Conservation (phyloP, 53 echinoderm and acorn worm species). For the Echinometra lucunter region DNA sequence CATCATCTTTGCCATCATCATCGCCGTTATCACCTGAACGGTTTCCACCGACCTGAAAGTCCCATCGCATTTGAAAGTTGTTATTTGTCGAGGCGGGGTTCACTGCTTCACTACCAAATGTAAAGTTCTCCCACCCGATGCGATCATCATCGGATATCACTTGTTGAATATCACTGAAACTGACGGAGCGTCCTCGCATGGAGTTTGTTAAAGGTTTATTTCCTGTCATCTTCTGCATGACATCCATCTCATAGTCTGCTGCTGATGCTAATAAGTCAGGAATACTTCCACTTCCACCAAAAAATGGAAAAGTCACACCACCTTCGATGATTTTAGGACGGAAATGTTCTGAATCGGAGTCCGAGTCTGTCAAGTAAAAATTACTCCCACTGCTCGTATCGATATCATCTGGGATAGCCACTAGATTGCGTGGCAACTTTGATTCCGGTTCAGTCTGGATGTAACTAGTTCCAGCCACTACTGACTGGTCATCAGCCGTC, state of each 20-base stretch:
- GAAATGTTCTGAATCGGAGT: conserved; percentile 48
- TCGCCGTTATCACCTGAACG: neutral
- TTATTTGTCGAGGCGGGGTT: neutral
- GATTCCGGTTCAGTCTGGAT: conserved; percentile 8
- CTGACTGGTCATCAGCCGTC: neutral
- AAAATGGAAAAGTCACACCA: conserved; percentile 60
- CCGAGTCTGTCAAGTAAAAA: conserved; percentile 59
- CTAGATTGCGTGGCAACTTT: neutral
- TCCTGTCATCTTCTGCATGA: conserved; percentile 22
- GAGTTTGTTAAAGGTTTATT: neutral
- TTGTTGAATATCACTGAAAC: conserved; percentile 67
- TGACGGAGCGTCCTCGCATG: conserved; percentile 57
- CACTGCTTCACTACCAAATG: conserved; percentile 29
- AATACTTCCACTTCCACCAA: conserved; percentile 44
- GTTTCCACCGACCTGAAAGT: conserved; percentile 59
- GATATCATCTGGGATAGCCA: conserved; percentile 39
- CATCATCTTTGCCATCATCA: neutral
- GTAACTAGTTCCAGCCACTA: conserved; percentile 41
- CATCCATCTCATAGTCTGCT: conserved; percentile 68
- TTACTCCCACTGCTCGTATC: conserved; percentile 61
- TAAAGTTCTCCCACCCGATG: conserved; percentile 62
- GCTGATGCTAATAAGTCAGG: conserved; percentile 53
- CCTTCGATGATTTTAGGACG: conserved; percentile 55
- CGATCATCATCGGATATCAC: conserved; percentile 63
- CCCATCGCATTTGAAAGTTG: conserved; percentile 69